Evolutionary conservation across 2,797 vertebrate genomes (phyloP).

Genomic region (Enteromius fasciolatus): DNA sequence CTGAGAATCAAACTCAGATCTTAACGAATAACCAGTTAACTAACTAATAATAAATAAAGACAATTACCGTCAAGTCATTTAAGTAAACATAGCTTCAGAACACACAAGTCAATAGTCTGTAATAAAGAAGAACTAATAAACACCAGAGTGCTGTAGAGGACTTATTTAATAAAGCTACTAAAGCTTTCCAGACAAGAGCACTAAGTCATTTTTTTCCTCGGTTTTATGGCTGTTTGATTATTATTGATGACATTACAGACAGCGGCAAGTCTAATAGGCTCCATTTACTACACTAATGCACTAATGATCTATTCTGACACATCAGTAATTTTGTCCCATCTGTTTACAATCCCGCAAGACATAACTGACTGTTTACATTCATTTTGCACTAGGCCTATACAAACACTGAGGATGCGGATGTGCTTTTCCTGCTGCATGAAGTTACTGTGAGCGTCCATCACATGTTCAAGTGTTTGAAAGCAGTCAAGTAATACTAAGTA

Average conservation of each 20-base stretch:
- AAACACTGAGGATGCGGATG: background rate
- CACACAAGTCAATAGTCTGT: background rate
- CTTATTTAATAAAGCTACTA: background rate
- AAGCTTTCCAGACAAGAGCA: conserved; percentile 6
- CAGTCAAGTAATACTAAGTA: too few relatives aligned
- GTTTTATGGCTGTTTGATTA: conserved; percentile 1
- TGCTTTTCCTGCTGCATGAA: too few relatives aligned
- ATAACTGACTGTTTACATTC: background rate
- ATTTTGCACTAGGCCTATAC: background rate
- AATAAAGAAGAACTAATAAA: background rate
- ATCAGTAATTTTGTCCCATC: background rate
- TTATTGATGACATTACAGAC: conserved; percentile 7
- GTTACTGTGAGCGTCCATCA: background rate
- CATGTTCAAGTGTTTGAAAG: background rate
- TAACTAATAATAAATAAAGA: background rate
- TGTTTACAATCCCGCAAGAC: background rate
- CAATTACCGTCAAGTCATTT: too few relatives aligned
- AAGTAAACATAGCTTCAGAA: background rate
- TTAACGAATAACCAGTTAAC: background rate
- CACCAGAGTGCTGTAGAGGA: background rate
- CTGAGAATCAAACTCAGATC: background rate
- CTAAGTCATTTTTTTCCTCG: background rate
- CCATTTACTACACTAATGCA: background rate
- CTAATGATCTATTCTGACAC: conserved; percentile 19
- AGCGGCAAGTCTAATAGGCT: background rate